Evolutionary conservation across 2,113 vertebrate species (phyloP).

Genomic region (Isurus oxyrinchus): DNA sequence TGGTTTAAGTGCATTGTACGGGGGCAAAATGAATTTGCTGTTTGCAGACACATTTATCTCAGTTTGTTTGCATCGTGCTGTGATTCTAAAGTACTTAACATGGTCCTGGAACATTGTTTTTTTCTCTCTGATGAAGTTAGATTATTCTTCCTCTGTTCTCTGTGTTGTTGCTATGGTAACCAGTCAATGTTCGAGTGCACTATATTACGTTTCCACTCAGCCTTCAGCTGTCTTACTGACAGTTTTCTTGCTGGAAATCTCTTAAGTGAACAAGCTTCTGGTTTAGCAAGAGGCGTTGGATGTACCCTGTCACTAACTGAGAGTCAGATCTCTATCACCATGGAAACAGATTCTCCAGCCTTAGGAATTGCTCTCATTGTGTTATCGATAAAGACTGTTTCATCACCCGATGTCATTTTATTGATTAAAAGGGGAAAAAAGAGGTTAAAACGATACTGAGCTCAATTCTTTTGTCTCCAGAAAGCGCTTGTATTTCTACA

Average conservation of each 20-base stretch:
- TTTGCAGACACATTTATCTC: neutral
- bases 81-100: neutral
- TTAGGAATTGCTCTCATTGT: neutral
- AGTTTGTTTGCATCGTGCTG: neutral
- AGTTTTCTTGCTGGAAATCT: neutral
- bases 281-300: neutral
- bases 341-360: neutral
- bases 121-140: neutral
- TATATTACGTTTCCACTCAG: neutral
- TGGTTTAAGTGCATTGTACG: neutral
- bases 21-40: neutral
- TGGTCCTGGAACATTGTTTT: neutral
- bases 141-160: neutral
- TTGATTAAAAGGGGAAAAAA: neutral
- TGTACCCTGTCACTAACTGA: neutral
- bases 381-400: neutral
- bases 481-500: neutral
- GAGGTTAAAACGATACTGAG: neutral
- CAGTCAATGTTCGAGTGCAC: neutral
- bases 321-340: no score
- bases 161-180: conserved; percentile 7
- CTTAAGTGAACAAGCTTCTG: neutral
- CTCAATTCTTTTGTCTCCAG: neutral
- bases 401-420: neutral
- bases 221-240: neutral